phyloP scores from a whole-genome alignment of 1,140 invertebrate genomes.

The roundworm (Caenorhabditis elegans) region DNA sequence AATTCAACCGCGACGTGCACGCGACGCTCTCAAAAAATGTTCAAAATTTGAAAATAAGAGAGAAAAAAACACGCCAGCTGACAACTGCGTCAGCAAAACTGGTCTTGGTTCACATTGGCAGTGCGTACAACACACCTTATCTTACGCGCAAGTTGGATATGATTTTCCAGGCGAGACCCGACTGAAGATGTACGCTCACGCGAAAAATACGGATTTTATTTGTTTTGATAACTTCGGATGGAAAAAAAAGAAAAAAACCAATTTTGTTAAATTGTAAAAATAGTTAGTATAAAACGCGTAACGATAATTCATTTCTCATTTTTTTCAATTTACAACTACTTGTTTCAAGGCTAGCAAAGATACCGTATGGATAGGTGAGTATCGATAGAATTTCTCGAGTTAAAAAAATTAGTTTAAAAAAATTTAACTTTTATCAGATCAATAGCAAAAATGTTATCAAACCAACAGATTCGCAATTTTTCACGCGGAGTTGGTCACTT shows the following conservation, averaged over 20 bases:
- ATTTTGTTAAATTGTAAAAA: no score
- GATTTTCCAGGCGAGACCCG: neutral
- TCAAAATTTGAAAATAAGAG: neutral
- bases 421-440: neutral
- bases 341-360: no score
- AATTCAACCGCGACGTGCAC: no score
- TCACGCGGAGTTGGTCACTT: neutral
- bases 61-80: neutral
- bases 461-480: neutral
- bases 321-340: no score
- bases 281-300: no score
- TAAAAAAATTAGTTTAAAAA: neutral
- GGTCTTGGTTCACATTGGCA: no score
- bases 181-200: no score
- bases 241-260: no score
- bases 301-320: no score
- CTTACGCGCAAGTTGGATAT: neutral
- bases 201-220: no score
- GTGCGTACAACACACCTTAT: neutral
- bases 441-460: constrained; percentile 7
- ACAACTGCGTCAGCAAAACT: no score
- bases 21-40: neutral
- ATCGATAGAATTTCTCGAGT: neutral
- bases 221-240: no score
- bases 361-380: neutral